A percentile compares a stretch with the other conserved stretches of the same genome.
Conservation (phyloP, 2,797 vertebrate genomes). For the Pterois miles region DNA sequence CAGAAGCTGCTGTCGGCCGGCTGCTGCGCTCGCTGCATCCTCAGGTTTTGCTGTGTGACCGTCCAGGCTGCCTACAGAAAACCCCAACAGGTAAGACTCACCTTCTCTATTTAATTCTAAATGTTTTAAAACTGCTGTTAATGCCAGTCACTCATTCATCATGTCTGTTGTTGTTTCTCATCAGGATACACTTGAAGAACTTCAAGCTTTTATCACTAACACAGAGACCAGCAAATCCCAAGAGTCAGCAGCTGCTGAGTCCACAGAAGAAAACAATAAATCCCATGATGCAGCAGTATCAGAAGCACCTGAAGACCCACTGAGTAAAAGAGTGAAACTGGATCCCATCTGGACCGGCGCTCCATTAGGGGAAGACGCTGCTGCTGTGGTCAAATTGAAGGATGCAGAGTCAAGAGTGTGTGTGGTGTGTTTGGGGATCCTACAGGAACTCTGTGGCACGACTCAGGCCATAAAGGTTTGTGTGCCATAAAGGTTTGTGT, state of each 20-base stretch:
- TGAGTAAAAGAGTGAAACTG: slow-evolving; percentile 86
- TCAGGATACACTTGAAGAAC: slow-evolving; percentile 86
- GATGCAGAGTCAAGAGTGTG: slow-evolving; percentile 72
- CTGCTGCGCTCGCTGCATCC: slow-evolving; percentile 92
- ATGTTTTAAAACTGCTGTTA: background rate
- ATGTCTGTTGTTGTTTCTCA: background rate
- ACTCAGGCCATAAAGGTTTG: slow-evolving; percentile 86
- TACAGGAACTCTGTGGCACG: slow-evolving; percentile 87
- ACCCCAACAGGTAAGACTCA: slow-evolving; percentile 80
- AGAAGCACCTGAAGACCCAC: slow-evolving; percentile 73
- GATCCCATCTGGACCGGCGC: slow-evolving; percentile 22
- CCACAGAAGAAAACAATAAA: slow-evolving; percentile 2
- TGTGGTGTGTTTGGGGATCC: slow-evolving; percentile 90
- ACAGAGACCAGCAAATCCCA: slow-evolving; percentile 30
- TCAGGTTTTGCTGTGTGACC: slow-evolving; percentile 91
- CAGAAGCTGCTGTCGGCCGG: slow-evolving; percentile 85
- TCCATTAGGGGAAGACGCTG: slow-evolving; percentile 22
- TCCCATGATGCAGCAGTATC: slow-evolving; percentile 37
- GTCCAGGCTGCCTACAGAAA: slow-evolving; percentile 85
- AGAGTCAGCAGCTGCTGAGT: slow-evolving; percentile 8
- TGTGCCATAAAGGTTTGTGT: slow-evolving; percentile 79
- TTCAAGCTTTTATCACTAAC: slow-evolving; percentile 77
- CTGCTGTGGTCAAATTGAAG: background rate
- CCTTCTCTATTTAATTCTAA: rapidly evolving
- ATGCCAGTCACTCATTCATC: background rate